Conservation (phyloP, 1,140 invertebrate genomes). For the Neotoxoptera formosana region DNA sequence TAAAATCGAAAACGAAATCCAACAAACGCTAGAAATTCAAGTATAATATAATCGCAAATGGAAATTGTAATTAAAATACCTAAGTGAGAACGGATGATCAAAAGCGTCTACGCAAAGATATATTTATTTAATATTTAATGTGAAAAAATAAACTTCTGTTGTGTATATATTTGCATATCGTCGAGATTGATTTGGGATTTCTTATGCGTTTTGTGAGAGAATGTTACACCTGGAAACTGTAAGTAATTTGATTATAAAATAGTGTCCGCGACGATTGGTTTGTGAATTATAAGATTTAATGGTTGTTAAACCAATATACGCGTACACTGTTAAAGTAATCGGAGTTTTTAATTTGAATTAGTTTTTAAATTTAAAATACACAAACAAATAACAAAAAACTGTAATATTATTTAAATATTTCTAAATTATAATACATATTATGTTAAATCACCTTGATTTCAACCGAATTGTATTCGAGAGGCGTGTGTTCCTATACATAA, state of each 20-base stretch:
- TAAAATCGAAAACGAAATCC: background rate
- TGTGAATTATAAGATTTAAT: too few species aligned
- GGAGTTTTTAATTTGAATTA: too few species aligned
- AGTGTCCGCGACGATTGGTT: too few species aligned
- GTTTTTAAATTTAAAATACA: background rate
- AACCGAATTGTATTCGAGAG: background rate
- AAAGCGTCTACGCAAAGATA: background rate
- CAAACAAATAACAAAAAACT: too few species aligned
- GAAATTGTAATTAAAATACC: background rate
- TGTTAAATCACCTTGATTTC: too few species aligned
- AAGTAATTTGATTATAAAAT: background rate
- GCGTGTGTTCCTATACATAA: background rate
- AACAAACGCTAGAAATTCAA: background rate
- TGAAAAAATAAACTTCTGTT: background rate
- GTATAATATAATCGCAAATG: background rate
- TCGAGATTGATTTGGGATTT: background rate
- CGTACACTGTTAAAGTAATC: too few species aligned
- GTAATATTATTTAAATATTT: too few species aligned
- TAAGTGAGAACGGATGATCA: background rate
- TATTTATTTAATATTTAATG: slow-evolving; percentile 4
- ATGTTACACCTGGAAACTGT: background rate
- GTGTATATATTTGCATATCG: background rate
- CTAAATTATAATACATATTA: background rate
- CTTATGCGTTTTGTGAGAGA: background rate
- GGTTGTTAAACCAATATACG: too few species aligned